These are phyloP conservation scores for Pinctada fucata DNA, from an alignment of 2,888 invertebrate genomes.

Conservation along the genomic window DNA sequence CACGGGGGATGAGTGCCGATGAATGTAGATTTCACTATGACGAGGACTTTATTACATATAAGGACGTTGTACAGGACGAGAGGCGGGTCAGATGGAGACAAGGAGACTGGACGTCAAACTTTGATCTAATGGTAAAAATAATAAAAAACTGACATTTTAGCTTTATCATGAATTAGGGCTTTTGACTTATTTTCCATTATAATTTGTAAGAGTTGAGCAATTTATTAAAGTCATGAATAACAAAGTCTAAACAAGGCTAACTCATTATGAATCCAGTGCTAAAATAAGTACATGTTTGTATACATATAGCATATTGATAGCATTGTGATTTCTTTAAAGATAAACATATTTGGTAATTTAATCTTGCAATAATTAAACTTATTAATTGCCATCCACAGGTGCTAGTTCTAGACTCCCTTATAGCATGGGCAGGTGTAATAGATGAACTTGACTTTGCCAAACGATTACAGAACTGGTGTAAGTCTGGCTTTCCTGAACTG, in stretches of 20 bases:
- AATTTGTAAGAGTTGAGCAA: too few relatives aligned
- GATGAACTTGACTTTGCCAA: slow-evolving; percentile 78
- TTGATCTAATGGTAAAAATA: slow-evolving; percentile 75
- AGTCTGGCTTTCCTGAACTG: slow-evolving; percentile 72
- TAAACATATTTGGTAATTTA: too few relatives aligned
- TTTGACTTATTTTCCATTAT: too few relatives aligned
- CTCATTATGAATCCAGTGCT: too few relatives aligned
- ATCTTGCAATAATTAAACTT: too few relatives aligned
- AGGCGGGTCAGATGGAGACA: slow-evolving; percentile 73
- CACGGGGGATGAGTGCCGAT: slow-evolving; percentile 74
- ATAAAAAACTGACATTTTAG: slow-evolving; percentile 6
- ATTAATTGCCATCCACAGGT: slow-evolving; percentile 60
- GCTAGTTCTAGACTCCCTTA: slow-evolving; percentile 76
- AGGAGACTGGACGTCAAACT: slow-evolving; percentile 77
- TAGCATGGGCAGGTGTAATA: slow-evolving; percentile 77
- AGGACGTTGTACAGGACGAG: slow-evolving; percentile 74
- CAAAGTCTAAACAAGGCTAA: too few relatives aligned
- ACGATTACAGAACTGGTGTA: slow-evolving; percentile 72
- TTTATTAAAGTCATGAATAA: too few relatives aligned
- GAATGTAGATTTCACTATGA: slow-evolving; percentile 75
- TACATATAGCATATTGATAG: too few relatives aligned
- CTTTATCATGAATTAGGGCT: background rate
- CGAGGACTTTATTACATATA: slow-evolving; percentile 62
- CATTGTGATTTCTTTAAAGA: too few relatives aligned
- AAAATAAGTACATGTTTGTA: too few relatives aligned